Conservation (phyloP, 2,113 vertebrate species). For the Aphyosemion australe region DNA sequence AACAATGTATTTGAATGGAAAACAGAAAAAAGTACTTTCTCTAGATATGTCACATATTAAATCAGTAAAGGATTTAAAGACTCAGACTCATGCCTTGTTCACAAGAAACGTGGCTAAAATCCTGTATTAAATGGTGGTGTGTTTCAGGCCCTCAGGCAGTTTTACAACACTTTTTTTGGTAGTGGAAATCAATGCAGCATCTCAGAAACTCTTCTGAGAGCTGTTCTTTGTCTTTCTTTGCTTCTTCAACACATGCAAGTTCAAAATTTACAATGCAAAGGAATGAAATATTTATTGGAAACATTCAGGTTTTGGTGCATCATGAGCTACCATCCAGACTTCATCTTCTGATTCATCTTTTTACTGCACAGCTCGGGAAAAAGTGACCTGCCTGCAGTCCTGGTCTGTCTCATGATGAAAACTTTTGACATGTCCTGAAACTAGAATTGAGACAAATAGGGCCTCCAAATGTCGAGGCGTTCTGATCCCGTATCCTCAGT, state of each 20-base stretch:
- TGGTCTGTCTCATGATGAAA: background rate
- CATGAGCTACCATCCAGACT: background rate
- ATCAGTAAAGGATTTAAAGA: background rate
- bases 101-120: background rate
- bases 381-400: no score
- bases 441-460: background rate
- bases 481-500: background rate
- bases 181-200: background rate
- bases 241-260: background rate
- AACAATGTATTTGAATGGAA: background rate
- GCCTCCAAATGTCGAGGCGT: no score
- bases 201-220: background rate
- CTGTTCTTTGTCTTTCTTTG: background rate
- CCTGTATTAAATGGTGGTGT: background rate
- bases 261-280: background rate
- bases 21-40: no score
- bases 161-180: background rate
- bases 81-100: background rate
- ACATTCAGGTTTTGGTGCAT: background rate
- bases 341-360: background rate
- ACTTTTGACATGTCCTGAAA: background rate
- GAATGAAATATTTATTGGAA: background rate
- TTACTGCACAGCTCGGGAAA: background rate
- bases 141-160: background rate
- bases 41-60: no score